Base-by-base conservation (phyloP, 2,113 vertebrate species). In the Xenus cinereus region DNA sequence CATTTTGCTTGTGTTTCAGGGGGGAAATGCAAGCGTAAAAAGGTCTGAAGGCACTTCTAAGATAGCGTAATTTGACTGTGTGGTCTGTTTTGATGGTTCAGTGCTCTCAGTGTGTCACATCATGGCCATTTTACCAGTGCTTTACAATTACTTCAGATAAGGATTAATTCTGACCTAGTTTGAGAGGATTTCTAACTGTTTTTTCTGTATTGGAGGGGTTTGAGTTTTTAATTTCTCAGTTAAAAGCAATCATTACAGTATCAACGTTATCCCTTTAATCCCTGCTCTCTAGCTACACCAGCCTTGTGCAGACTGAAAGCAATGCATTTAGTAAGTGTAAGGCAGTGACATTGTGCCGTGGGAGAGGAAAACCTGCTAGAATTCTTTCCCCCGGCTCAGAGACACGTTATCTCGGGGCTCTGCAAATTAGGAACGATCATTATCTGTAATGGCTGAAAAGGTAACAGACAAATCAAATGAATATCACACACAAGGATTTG, bases 81-180 rank as follows among this genome's bases (percentile, higher is more conserved):
- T 86, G 81, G 62, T 97, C 75, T 97, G 72, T 95, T 93, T 95
- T 92, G 94, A 95, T 91, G 92, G 75, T 87, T 97, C 80, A 48
- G 56, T 91, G 90, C 68, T 95, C 80, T 87, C 60, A 6, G 28
- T 30, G n/a, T 96, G 76, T 94, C 90, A 79, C 60, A 89, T 95
- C 79, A 84, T 94, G 95, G 81, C 87, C 90, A 76, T 97, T 97
- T 98, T 97, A 87, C 35, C 73, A 54, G 35, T 77, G 87, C 67
- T 97, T 96, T 95, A 91, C 96, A 95, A 95, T 95, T 97, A 95
- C 62, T 97, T 92, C 63, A 90, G 94, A 89, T 96, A 88, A 97
- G 81, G 81, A 97, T 98, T 97, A 96, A 97, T 64, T 94, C 74
- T 98, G 98, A 98, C 97, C 97, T 97, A 96, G 87, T 98, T 98